These are phyloP conservation scores for Pristionchus mayeri DNA, from an alignment of 2,888 invertebrate genomes.

Conservation along the genomic window DNA sequence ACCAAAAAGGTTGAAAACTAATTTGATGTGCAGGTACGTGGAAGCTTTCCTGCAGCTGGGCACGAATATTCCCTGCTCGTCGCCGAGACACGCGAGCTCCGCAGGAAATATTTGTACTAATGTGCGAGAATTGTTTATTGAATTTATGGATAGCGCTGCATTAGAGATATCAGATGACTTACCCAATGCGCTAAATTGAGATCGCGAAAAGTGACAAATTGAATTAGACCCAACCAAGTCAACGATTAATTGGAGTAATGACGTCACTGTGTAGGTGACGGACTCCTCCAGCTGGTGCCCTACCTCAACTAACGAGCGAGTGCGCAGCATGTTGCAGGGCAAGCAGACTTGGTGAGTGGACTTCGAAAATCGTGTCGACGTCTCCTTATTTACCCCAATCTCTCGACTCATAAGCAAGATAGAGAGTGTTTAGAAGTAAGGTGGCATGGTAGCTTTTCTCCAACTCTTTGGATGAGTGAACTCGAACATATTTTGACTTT, in stretches of 20 bases:
- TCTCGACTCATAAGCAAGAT: background rate
- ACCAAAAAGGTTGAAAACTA: background rate
- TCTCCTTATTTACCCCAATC: background rate
- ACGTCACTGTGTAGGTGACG: conserved; percentile 13
- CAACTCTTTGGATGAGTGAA: no score
- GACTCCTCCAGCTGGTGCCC: conserved; percentile 55
- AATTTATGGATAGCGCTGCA: no score
- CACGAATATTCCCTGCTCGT: conserved; percentile 57
- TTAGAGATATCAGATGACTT: no score
- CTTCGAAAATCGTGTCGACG: no score
- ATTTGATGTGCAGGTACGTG: conserved; percentile 50
- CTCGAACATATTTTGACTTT: no score
- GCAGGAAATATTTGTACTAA: conserved; percentile 57
- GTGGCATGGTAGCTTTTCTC: no score
- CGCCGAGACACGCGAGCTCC: conserved; percentile 20
- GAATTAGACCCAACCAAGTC: no score
- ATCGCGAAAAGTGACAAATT: no score
- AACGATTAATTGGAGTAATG: no score
- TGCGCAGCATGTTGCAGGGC: conserved; percentile 53
- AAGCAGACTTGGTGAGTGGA: conserved; percentile 56
- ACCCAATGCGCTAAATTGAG: no score
- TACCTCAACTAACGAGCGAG: conserved; percentile 46
- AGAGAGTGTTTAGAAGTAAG: no score
- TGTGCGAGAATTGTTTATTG: no score
- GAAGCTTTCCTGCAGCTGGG: conserved; percentile 59